Percentiles rank a stretch among this genome's conserved stretches.
Conservation (phyloP, 2,113 vertebrate genomes). For the Vidua chalybeata region DNA sequence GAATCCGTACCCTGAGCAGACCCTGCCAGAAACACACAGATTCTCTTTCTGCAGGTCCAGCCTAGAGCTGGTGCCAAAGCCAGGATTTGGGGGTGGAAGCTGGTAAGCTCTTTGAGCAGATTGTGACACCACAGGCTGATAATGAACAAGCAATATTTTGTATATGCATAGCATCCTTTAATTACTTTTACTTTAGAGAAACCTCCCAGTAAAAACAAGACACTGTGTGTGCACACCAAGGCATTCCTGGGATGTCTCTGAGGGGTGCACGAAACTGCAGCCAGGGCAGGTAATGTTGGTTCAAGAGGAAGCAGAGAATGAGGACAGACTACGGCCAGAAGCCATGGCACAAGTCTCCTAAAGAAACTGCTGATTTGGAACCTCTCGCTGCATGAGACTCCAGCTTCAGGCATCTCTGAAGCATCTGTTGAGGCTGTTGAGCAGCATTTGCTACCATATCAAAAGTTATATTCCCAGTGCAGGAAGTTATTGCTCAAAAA, state of each 20-base stretch:
- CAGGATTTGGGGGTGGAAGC: background rate
- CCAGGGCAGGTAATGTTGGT: accelerated
- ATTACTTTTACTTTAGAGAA: background rate
- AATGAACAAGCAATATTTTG: background rate
- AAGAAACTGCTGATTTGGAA: background rate
- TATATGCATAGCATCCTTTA: background rate
- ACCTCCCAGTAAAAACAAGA: background rate
- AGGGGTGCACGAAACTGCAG: background rate
- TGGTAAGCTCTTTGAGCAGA: background rate
- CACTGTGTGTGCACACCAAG: background rate
- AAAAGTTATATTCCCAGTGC: background rate
- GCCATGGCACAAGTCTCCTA: background rate
- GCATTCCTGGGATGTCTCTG: background rate
- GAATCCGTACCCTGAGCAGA: background rate
- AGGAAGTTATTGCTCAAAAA: background rate
- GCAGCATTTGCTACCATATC: background rate
- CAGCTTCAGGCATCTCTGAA: constrained; percentile 17
- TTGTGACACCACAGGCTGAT: background rate
- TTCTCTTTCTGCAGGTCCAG: accelerated
- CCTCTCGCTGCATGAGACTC: background rate
- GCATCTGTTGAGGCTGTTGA: background rate
- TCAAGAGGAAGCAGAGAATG: background rate
- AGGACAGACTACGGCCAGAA: background rate
- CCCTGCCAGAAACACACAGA: background rate
- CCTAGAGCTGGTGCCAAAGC: background rate